phyloP scores from a whole-genome alignment of 2,113 vertebrate species.

The Myotis lucifugus region DNA sequence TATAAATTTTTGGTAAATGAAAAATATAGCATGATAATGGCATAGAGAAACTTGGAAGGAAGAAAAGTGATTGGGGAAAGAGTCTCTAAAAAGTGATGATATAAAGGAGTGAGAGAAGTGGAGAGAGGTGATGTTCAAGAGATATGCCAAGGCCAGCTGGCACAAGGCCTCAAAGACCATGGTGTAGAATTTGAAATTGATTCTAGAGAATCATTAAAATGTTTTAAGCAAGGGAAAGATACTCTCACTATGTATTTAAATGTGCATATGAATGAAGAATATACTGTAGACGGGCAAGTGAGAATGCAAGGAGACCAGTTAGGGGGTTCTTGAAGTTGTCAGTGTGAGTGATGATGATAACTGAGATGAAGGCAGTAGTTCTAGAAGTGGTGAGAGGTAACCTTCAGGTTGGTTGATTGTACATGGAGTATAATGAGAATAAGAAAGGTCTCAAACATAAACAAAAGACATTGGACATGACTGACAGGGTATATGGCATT shows the following conservation, averaged over 20 bases:
- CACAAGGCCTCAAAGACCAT: not conserved
- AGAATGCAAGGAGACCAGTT: not conserved
- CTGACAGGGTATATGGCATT: not conserved
- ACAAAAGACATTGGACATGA: not conserved
- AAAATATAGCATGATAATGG: not conserved
- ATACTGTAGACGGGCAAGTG: not conserved
- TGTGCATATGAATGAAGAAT: not conserved
- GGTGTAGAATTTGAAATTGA: not conserved
- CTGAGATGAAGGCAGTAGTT: not conserved
- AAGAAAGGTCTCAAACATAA: not conserved
- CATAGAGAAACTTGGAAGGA: not conserved
- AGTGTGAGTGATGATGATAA: not conserved
- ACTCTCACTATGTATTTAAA: not conserved
- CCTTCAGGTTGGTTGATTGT: not conserved
- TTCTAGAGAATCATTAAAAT: not conserved
- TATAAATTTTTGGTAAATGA: not conserved
- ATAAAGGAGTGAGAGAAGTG: not conserved
- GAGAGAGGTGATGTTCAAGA: not conserved
- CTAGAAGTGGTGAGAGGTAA: not conserved
- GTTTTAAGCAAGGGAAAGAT: not conserved
- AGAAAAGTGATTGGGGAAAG: not conserved
- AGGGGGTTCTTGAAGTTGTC: not conserved
- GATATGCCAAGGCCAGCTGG: not conserved
- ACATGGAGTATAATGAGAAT: not conserved
- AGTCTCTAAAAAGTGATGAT: not conserved